Evolutionary conservation across 2,113 vertebrate genomes (phyloP), one percentile per base, ranked within the genome.

Genomic region (Setophaga kirtlandii): DNA sequence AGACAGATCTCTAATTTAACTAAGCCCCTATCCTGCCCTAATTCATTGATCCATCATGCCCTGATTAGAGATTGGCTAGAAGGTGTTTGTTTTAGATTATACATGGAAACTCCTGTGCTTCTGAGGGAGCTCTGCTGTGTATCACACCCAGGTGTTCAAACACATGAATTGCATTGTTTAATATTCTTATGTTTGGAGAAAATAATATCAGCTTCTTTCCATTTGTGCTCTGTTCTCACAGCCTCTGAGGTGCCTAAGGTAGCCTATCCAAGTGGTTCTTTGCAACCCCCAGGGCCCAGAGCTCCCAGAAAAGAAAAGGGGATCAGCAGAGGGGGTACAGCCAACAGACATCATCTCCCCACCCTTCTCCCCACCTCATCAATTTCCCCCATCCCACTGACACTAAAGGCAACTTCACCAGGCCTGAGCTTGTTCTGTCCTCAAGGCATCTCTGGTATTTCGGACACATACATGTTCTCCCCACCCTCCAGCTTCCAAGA

Each of bases 101-200:
- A 59, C 7, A 11, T 41, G 28, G 28, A 58, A 93, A 86, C 56
- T 56, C 83, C 78, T 6, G 6, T 87, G 79, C 62, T 67, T 93
- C 58, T 74, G 76, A 60, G 76, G 52, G 84, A 70, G 35, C 41
- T 88, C 71, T 75, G 83, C 79, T 75, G 19, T 83, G 60, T 64
- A 68, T 96, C 60, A 52, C 1, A 1, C 68, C 76, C 92, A 94
- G 88, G 88, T 83, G 88, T 90, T 90, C 63, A 92, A 96, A 92
- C 64, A 80, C 19, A 33, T 33, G 56, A 82, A 84, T 82, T 65
- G 82, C 44, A 92, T 89, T 73, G 62, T 73, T 91, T 64, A 64
- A 84, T 92, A 75, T 90, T 83, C 68, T 41, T 21, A 20, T 78
- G 85, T 77, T 90, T 93, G 76, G 67, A 27, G 28, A 83, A 93